Conservation (phyloP, 2,113 vertebrate genomes). For the Glaucidium brasilianum region DNA sequence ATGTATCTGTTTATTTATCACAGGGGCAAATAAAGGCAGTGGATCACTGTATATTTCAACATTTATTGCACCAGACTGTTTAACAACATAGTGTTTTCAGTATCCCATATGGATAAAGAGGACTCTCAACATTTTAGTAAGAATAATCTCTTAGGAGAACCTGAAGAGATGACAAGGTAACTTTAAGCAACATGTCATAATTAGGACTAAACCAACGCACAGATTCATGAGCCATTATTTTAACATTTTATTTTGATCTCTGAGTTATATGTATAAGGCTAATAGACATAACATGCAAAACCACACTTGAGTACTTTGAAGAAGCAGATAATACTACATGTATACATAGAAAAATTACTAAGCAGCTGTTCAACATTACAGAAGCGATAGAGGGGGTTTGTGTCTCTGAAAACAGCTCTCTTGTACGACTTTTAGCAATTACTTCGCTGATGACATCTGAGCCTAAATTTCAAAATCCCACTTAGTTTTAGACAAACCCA, state of each 20-base stretch:
- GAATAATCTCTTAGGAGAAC: neutral
- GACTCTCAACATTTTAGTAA: neutral
- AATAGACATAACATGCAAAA: neutral
- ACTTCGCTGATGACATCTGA: neutral
- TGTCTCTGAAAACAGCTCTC: neutral
- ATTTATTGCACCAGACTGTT: neutral
- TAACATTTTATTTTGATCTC: neutral
- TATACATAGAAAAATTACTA: neutral
- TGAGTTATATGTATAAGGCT: neutral
- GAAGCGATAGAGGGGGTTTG: accelerated
- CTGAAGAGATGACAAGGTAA: neutral
- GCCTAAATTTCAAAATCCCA: neutral
- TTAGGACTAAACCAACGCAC: neutral
- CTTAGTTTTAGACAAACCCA: neutral
- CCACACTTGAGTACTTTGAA: neutral
- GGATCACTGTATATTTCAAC: neutral
- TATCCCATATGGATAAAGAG: neutral
- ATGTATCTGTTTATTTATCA: neutral
- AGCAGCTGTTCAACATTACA: neutral
- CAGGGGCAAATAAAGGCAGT: neutral
- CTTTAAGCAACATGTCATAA: neutral
- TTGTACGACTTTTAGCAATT: neutral
- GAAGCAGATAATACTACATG: neutral
- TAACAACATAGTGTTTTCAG: neutral
- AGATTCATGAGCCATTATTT: neutral